Base-by-base conservation (phyloP, 2,888 invertebrate genomes). In the Drosophila pegasa region DNA sequence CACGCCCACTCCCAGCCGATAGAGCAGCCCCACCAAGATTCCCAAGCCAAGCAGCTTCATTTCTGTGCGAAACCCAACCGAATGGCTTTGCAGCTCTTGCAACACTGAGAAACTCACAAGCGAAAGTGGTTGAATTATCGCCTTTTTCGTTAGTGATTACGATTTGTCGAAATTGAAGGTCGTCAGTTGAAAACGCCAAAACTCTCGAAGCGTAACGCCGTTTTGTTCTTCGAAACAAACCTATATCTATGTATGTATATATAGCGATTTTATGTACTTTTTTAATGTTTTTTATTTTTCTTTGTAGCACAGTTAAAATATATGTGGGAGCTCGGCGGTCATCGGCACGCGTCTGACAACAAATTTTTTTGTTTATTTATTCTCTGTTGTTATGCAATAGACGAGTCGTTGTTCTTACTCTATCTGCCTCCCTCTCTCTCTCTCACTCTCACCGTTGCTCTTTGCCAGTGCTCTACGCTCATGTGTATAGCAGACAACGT, bases 331-430 rank as follows among this genome's bases (percentile, higher is more conserved):
- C 20, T 20, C 25, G 35, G 10, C 59, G 55, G 63, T 62, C 67
- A 71, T 33, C 58, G 60, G 14, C 57, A 22, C 20, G 54, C 27
- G 47, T 41, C 31, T 48, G 40, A 51, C 57, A 65, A 71, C 60
- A 47, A 43, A 37, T 63, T 66, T 45, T 20, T 77, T 86, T 84
- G 64, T 67, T 80, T 73, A 61, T 45, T 48, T 48, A 48, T 18
- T 55, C 38, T 40, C 14, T 6, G 63, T 65, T 66, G 63, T 82
- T 86, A 80, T 60, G 65, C 40, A 71, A 78, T 4, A 20, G 20
- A 22, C 14, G 9, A 20, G 4, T 5, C 22, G 18, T 14, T n/a
- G 9, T 18, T 41, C 41, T 51, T 50, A 9, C 27, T 9, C 27
- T 52, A 35, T 27, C 27, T 14, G 12, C 9, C 12, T 25, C 5